Evolutionary conservation across 1,140 invertebrate species (phyloP), one percentile per base, ranked within the genome.

Genomic region (Philopotamus ludificatus): DNA sequence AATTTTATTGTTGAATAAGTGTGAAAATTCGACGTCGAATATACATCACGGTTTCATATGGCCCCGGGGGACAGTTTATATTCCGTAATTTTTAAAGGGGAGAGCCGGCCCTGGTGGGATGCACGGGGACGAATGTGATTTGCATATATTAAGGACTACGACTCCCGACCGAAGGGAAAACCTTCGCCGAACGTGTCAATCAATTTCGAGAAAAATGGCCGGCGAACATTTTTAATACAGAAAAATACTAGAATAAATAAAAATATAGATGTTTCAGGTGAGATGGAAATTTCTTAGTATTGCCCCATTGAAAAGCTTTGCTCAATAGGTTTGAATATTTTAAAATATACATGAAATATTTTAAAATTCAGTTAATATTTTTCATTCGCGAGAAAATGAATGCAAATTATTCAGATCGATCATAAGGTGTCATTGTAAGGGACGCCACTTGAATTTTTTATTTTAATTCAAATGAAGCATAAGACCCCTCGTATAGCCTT

Each of bases 381-480:
- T n/a, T n/a, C n/a, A n/a, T n/a, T n/a, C n/a, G n/a, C n/a, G n/a
- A n/a, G n/a, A n/a, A n/a, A n/a, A n/a, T n/a, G n/a, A n/a, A n/a
- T n/a, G n/a, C n/a, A n/a, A n/a, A n/a, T n/a, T n/a, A n/a, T n/a
- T n/a, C n/a, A n/a, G n/a, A n/a, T n/a, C n/a, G n/a, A n/a, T n/a
- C n/a, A n/a, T n/a, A n/a, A n/a, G 51, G 41, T 25, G 51, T 21
- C 54, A 57, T 42, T 16, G 54, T 21, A 10, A 16, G 34, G 54
- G 54, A 57, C 54, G 54, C 54, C 18, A 20, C 23, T 28, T 57
- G 54, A 57, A 57, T 57, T 57, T 57, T 57, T 57, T 57, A 57
- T 57, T 57, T 57, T 57, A 57, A 57, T 57, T 57, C 54, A 28
- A 57, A 57, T 57, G 54, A 57, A 57, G 26, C 54, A 28, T 57